These are phyloP conservation scores for Andrena hattorfiana DNA, from an alignment of 2,888 invertebrate genomes.

Conservation along the genomic window DNA sequence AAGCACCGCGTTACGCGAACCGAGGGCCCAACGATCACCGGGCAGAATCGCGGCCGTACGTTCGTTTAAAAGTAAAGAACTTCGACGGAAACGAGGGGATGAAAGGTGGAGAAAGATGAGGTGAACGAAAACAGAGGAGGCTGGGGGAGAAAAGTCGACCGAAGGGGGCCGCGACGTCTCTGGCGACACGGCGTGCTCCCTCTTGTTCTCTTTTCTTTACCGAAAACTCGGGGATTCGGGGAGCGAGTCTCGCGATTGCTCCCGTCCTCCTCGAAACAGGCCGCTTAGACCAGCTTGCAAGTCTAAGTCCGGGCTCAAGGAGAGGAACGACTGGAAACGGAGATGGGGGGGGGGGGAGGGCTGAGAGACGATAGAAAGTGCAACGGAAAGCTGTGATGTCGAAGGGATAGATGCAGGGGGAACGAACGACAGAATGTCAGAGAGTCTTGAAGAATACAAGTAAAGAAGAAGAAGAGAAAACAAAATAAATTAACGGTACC, in stretches of 20 bases:
- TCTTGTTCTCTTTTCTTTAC: conserved; percentile 26
- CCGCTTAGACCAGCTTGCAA: neutral
- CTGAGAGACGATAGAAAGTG: neutral
- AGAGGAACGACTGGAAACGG: neutral
- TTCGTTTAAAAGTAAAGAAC: conserved; percentile 67
- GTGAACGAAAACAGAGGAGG: neutral
- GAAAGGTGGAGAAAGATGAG: conserved; percentile 13
- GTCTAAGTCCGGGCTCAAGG: neutral
- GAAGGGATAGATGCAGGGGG: neutral
- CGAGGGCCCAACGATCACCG: conserved; percentile 38
- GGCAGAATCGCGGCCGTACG: conserved; percentile 55
- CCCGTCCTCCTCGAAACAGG: conserved; percentile 1
- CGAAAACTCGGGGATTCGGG: conserved; percentile 4
- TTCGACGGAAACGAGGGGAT: conserved; percentile 40
- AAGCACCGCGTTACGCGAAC: neutral
- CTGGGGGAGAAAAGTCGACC: neutral
- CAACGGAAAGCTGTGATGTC: neutral
- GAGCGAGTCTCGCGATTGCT: neutral
- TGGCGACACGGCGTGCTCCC: neutral
- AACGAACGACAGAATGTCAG: conserved; percentile 35
- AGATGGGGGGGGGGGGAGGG: neutral
- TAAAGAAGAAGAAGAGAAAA: conserved; percentile 32
- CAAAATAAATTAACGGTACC: conserved; percentile 71
- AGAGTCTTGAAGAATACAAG: neutral
- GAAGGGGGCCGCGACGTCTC: neutral